Evolutionary conservation across 2,888 invertebrate genomes (phyloP).

Genomic region (Mythimna vitellina): DNA sequence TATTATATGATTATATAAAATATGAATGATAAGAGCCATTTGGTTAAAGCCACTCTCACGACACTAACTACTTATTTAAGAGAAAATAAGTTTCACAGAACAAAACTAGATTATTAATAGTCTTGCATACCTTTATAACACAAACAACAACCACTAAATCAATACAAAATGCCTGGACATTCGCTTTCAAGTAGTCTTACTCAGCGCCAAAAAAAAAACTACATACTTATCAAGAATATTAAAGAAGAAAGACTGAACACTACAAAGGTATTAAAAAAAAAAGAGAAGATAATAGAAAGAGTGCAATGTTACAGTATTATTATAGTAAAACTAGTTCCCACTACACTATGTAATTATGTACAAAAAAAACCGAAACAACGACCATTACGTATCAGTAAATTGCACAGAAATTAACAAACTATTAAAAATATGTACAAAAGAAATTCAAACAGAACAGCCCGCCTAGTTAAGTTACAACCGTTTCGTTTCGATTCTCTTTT

Average conservation of each 20-base stretch:
- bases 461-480: too few relatives aligned
- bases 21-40: not conserved
- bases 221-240: not conserved
- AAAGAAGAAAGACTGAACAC: not conserved
- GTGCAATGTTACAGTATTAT: not conserved
- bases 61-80: not conserved
- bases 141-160: slow-evolving; percentile 28
- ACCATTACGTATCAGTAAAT: not conserved
- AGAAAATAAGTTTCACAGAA: slow-evolving; percentile 3
- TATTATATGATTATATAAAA: not conserved
- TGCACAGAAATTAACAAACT: too few relatives aligned
- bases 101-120: slow-evolving; percentile 13
- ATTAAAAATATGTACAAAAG: too few relatives aligned
- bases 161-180: slow-evolving; percentile 22
- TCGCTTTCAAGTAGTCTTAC: slow-evolving; percentile 8
- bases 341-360: not conserved
- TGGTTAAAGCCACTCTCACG: slow-evolving; percentile 13
- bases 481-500: too few relatives aligned
- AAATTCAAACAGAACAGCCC: too few relatives aligned
- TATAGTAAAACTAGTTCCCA: not conserved
- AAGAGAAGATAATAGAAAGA: not conserved
- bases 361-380: not conserved
- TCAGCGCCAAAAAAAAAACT: slow-evolving; percentile 10
- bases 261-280: not conserved
- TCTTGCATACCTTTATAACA: slow-evolving; percentile 17